phyloP scores from a whole-genome alignment of 2,888 invertebrate species.

The Watsonalla cultraria region DNA sequence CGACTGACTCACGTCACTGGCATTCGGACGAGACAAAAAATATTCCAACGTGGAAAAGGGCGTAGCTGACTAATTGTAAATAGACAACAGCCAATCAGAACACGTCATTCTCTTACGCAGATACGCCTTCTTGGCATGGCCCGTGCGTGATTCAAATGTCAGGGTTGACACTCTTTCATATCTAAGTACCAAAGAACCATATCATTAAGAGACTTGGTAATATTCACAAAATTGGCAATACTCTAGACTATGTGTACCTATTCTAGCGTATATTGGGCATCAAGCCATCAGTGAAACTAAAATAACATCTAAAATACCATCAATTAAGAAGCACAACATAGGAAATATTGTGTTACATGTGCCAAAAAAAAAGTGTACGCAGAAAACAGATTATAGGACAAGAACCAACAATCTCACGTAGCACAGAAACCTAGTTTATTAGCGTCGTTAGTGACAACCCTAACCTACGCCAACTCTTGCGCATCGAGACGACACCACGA shows the following conservation, averaged over 20 bases:
- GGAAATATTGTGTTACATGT: no score
- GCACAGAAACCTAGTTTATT: not conserved
- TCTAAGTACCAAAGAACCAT: no score
- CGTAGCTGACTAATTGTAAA: conserved; percentile 21
- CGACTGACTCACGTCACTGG: not conserved
- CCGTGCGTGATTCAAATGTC: conserved; percentile 38
- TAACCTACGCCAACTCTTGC: not conserved
- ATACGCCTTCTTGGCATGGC: conserved; percentile 38
- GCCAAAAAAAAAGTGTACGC: no score
- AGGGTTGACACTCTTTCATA: conserved; percentile 3
- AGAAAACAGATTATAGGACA: no score
- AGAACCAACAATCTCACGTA: not conserved
- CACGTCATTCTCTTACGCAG: conserved; percentile 10
- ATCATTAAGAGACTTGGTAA: no score
- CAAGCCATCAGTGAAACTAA: no score
- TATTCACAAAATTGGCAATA: no score
- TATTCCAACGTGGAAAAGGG: conserved; percentile 20
- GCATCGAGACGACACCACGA: not conserved
- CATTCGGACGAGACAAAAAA: conserved; percentile 2
- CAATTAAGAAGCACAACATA: no score
- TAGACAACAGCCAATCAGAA: conserved; percentile 22
- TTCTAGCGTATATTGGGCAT: no score
- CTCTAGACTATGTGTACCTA: no score
- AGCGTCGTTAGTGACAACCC: not conserved
- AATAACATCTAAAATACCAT: no score